These are phyloP conservation scores for Xerus inauris DNA, from an alignment of 2,113 vertebrate species.

Conservation along the genomic window DNA sequence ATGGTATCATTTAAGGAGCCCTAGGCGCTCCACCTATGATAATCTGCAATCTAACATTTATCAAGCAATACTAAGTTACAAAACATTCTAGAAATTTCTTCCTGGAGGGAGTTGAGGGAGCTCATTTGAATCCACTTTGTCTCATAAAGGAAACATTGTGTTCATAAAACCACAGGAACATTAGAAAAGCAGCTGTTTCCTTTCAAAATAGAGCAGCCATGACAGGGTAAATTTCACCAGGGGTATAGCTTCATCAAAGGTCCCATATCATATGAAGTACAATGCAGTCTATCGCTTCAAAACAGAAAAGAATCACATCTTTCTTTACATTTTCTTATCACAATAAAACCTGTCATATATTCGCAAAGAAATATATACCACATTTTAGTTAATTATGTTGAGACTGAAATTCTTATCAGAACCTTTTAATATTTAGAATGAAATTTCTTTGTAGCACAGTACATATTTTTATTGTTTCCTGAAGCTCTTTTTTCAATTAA, in stretches of 20 bases:
- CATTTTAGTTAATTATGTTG: background rate
- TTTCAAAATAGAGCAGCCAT: constrained; percentile 66
- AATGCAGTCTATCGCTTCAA: background rate
- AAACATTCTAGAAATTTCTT: constrained; percentile 76
- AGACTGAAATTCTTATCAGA: background rate
- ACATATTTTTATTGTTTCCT: background rate
- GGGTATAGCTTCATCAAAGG: constrained; percentile 65
- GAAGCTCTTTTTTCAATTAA: background rate
- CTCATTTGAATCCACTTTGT: constrained; percentile 77
- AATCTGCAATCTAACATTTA: constrained; percentile 72
- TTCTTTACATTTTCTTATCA: background rate
- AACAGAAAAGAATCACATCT: background rate
- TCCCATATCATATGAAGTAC: constrained; percentile 13
- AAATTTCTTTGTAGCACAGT: background rate
- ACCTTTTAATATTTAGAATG: background rate
- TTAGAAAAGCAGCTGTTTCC: constrained; percentile 75
- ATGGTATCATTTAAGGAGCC: constrained; percentile 73
- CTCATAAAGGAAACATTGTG: constrained; percentile 74
- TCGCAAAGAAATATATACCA: background rate
- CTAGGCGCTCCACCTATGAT: constrained; percentile 70
- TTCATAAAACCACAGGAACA: constrained; percentile 78
- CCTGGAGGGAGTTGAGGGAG: constrained; percentile 70
- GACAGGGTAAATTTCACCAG: constrained; percentile 64
- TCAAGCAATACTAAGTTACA: constrained; percentile 69
- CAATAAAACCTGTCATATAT: background rate